phyloP scores from a whole-genome alignment of 1,140 invertebrate genomes.

The Uloborus diversus region DNA sequence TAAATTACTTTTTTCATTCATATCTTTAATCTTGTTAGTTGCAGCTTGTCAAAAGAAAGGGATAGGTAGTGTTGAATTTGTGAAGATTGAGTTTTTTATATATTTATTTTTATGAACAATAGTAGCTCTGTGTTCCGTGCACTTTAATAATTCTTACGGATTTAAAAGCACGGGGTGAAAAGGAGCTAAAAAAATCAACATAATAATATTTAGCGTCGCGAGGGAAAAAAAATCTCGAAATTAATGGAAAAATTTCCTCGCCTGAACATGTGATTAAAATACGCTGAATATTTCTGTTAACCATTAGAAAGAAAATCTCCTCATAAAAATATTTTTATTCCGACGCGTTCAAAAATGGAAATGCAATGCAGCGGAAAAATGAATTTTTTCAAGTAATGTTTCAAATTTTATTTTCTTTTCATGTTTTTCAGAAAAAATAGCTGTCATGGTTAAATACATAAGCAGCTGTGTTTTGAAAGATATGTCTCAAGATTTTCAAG shows the following conservation, averaged over 20 bases:
- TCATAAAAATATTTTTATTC: conserved; percentile 33
- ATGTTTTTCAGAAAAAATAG: conserved; percentile 24
- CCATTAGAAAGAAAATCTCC: conserved; percentile 49
- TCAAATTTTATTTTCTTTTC: conserved; percentile 39
- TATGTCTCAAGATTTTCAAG: conserved; percentile 32
- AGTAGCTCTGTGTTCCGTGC: not conserved
- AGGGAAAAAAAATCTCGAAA: conserved; percentile 51
- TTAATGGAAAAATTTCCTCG: conserved; percentile 54
- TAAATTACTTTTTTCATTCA: conserved; percentile 18
- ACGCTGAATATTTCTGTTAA: conserved; percentile 48
- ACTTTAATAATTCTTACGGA: conserved; percentile 39
- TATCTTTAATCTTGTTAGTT: conserved; percentile 45
- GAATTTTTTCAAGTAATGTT: conserved; percentile 36
- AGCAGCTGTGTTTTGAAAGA: conserved; percentile 50
- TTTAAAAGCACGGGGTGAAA: conserved; percentile 41
- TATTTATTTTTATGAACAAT: conserved; percentile 34
- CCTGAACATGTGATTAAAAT: conserved; percentile 49
- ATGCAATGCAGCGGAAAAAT: conserved; percentile 48
- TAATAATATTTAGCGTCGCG: conserved; percentile 35
- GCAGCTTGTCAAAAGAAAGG: conserved; percentile 23
- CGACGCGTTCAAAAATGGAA: conserved; percentile 40
- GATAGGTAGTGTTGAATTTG: not conserved
- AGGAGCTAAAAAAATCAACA: conserved; percentile 8
- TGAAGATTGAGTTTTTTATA: not conserved
- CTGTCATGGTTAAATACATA: conserved; percentile 44